Percentiles rank a stretch among this genome's conserved stretches.
These are phyloP conservation scores for Sphenopsis melanotis DNA, from an alignment of 2,797 vertebrate genomes.

Conservation along the genomic window DNA sequence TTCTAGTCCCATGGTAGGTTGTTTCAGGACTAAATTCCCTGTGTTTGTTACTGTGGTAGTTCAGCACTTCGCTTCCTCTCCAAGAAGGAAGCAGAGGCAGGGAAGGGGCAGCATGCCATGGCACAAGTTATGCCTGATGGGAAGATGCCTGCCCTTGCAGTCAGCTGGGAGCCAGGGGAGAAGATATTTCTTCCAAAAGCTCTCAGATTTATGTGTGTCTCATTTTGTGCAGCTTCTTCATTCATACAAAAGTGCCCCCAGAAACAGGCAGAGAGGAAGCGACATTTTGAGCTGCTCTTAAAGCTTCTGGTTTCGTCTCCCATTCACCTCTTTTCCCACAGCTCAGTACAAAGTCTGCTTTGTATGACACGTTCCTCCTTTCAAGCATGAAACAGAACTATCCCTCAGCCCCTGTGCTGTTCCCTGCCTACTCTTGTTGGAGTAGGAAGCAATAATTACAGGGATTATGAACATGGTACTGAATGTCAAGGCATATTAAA, in stretches of 20 bases:
- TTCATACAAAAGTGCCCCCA: not conserved
- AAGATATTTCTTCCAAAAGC: not conserved
- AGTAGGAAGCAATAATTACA: constrained; percentile 46
- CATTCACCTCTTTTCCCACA: constrained; percentile 1
- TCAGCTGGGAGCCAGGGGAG: not conserved
- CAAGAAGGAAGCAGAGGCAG: not conserved
- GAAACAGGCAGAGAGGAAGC: not conserved
- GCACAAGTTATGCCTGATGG: not conserved
- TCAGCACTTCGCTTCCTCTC: not conserved
- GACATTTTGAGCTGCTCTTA: not conserved
- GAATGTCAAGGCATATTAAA: constrained; percentile 8
- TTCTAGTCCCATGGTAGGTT: rapidly evolving
- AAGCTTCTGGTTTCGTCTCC: not conserved
- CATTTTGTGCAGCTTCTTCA: not conserved
- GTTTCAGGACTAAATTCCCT: not conserved
- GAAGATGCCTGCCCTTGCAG: not conserved
- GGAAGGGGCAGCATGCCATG: not conserved
- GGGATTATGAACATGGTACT: not conserved
- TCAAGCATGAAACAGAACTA: constrained; percentile 1
- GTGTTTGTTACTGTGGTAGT: not conserved
- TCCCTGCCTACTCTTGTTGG: not conserved
- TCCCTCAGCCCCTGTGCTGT: not conserved
- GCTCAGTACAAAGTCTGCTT: constrained; percentile 16
- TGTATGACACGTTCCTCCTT: not conserved
- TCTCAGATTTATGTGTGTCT: not conserved